phyloP scores from a whole-genome alignment of 2,113 vertebrate genomes.

The Channa argus region DNA sequence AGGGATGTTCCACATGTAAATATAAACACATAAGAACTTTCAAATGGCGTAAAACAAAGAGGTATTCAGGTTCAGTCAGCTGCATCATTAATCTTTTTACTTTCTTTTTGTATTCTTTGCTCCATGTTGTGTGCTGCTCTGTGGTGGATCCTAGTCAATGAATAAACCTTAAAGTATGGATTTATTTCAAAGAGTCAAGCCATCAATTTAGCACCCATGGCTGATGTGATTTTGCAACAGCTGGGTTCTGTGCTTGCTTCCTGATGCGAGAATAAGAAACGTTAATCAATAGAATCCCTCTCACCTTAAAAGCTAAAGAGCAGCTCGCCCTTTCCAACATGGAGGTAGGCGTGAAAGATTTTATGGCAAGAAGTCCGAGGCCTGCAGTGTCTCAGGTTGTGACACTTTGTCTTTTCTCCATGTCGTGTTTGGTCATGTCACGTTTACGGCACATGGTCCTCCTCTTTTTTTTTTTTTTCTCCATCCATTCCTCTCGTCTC shows the following conservation, averaged over 20 bases:
- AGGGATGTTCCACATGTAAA: too few relatives aligned
- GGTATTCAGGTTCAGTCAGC: neutral
- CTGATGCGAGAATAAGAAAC: slow-evolving; percentile 62
- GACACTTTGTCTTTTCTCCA: slow-evolving; percentile 25
- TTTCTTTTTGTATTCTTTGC: slow-evolving; percentile 8
- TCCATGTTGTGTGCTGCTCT: slow-evolving; percentile 29
- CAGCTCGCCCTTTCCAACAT: neutral
- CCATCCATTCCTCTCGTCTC: neutral
- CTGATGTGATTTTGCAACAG: slow-evolving; percentile 64
- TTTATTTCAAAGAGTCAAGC: slow-evolving; percentile 56
- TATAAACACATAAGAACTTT: neutral
- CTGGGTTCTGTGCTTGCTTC: slow-evolving; percentile 48
- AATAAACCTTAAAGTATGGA: slow-evolving; percentile 65
- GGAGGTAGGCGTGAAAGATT: slow-evolving; percentile 3
- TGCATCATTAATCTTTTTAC: neutral
- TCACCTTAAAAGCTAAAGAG: slow-evolving; percentile 43
- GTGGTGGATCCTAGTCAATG: slow-evolving; percentile 36
- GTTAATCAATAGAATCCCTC: slow-evolving; percentile 66
- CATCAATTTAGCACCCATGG: slow-evolving; percentile 56
- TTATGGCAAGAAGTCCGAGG: slow-evolving; percentile 11
- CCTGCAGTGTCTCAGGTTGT: slow-evolving; percentile 32
- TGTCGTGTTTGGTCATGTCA: too few relatives aligned
- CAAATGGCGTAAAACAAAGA: slow-evolving; percentile 14
- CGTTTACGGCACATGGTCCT: neutral
- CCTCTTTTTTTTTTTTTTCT: neutral